A percentile compares a stretch with the other conserved stretches of the same genome.
phyloP scores from a whole-genome alignment of 2,888 invertebrate species.

The Polydrusus pterygomalis region DNA sequence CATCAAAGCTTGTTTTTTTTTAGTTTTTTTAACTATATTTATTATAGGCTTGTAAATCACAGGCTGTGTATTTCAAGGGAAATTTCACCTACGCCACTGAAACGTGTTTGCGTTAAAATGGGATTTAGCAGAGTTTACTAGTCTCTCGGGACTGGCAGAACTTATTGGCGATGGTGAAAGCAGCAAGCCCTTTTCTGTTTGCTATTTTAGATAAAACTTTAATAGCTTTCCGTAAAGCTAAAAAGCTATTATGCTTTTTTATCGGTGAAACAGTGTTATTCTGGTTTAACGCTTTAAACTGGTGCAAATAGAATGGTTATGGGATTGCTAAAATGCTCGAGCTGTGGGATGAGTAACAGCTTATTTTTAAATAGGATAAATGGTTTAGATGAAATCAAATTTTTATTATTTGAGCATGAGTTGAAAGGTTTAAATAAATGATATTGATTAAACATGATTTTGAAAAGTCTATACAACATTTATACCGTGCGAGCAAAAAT shows the following conservation, averaged over 20 bases:
- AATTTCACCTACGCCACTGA: no score
- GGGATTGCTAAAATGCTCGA: background rate
- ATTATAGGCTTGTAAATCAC: no score
- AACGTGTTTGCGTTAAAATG: background rate
- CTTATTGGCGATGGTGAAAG: constrained; percentile 21
- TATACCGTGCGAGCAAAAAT: no score
- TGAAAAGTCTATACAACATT: no score
- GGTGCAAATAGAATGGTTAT: background rate
- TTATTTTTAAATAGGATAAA: background rate
- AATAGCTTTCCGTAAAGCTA: constrained; percentile 1
- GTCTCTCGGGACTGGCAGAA: constrained; percentile 2
- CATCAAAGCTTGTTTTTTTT: no score
- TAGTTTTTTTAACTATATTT: no score
- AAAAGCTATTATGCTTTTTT: constrained; percentile 7
- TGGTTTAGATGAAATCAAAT: no score
- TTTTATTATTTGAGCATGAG: no score
- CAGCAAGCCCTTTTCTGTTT: constrained; percentile 15
- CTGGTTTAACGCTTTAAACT: background rate
- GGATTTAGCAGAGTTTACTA: constrained; percentile 16
- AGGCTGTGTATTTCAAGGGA: no score
- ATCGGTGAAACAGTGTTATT: background rate
- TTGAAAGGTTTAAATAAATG: background rate
- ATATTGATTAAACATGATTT: no score
- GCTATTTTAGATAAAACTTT: constrained; percentile 18
- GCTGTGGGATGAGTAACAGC: background rate